Percentiles rank a stretch among this genome's conserved stretches.
Evolutionary conservation across 2,888 invertebrate genomes (phyloP).

Genomic region (Xanthia icteritia): DNA sequence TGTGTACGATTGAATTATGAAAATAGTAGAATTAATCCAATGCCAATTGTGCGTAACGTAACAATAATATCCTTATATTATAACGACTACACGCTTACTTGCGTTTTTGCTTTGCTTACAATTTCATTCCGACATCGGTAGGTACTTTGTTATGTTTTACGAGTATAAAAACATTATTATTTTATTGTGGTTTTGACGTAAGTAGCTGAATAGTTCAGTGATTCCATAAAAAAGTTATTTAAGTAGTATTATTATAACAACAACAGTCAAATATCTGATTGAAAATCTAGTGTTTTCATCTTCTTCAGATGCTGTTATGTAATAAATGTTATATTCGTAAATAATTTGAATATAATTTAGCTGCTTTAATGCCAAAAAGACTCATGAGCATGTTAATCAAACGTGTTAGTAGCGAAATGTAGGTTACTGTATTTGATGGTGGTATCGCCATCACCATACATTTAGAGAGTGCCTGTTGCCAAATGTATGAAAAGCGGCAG

Average conservation of each 20-base stretch:
- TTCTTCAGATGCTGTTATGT: no score
- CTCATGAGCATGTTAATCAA: background rate
- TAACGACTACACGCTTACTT: background rate
- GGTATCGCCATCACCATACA: background rate
- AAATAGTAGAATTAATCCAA: background rate
- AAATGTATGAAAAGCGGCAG: background rate
- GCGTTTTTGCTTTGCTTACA: background rate
- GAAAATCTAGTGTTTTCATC: background rate
- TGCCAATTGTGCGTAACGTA: background rate
- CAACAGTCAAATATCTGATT: background rate
- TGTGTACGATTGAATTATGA: background rate
- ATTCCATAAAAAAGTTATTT: background rate
- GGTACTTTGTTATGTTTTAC: background rate
- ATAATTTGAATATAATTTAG: background rate
- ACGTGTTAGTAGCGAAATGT: background rate
- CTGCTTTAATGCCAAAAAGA: background rate
- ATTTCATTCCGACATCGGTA: background rate
- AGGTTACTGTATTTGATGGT: background rate
- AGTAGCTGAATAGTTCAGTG: background rate
- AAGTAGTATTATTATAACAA: background rate
- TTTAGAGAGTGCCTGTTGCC: background rate
- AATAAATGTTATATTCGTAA: background rate
- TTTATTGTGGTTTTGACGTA: background rate
- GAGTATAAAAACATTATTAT: background rate
- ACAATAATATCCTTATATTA: background rate